A percentile compares a stretch with the other conserved stretches of the same genome.
Conservation (phyloP, 2,113 vertebrate species). For the Hemiprocne comata region DNA sequence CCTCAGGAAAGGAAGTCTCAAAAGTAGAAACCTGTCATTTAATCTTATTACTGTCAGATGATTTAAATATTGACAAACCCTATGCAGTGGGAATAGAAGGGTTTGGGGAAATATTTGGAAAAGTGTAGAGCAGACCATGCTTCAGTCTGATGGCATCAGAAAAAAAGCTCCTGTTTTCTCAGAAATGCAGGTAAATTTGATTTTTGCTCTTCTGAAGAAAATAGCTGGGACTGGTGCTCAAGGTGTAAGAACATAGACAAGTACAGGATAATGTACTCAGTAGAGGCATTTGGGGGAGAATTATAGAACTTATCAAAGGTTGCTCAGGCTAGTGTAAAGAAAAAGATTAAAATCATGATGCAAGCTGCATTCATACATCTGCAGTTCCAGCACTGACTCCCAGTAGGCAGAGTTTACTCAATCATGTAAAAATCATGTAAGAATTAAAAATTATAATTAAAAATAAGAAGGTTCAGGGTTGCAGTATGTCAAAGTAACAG, state of each 20-base stretch:
- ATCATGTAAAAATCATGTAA: neutral
- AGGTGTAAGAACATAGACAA: neutral
- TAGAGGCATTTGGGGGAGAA: neutral
- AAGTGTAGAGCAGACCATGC: neutral
- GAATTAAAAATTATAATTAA: conserved; percentile 1
- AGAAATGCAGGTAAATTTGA: neutral
- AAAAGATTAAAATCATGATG: neutral
- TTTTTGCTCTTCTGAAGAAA: neutral
- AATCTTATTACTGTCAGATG: conserved; percentile 51
- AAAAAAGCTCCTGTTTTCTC: neutral
- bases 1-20: conserved; percentile 6
- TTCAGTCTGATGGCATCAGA: neutral
- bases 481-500: neutral
- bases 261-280: neutral
- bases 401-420: neutral
- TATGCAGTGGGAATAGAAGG: neutral
- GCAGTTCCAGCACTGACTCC: neutral
- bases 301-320: neutral
- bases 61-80: conserved; percentile 36
- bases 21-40: conserved; percentile 41
- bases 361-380: neutral
- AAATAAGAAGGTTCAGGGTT: neutral
- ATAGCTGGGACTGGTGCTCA: neutral
- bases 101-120: neutral
- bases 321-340: neutral